A percentile compares a stretch with the other conserved stretches of the same genome.
Evolutionary conservation across 1,140 invertebrate species (phyloP).

Genomic region (Stegodyphus mimosarum): DNA sequence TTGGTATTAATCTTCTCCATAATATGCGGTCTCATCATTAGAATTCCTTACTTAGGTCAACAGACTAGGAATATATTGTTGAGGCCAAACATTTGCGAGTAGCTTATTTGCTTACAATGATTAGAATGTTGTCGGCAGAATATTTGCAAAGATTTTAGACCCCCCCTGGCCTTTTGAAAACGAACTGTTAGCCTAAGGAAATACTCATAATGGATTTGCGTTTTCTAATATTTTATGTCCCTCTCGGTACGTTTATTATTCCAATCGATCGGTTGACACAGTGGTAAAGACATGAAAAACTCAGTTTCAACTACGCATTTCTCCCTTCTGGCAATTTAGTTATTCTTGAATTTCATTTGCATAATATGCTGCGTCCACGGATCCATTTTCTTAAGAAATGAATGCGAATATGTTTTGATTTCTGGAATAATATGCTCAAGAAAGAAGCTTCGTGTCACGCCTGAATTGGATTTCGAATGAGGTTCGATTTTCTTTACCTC

Average conservation of each 20-base stretch:
- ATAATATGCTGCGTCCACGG: slow-evolving; percentile 26
- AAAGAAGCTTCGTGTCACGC: not conserved
- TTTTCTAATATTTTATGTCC: slow-evolving; percentile 37
- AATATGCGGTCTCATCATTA: slow-evolving; percentile 46
- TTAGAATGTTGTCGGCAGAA: slow-evolving; percentile 52
- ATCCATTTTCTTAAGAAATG: slow-evolving; percentile 15
- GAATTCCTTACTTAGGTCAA: slow-evolving; percentile 41
- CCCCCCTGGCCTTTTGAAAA: slow-evolving; percentile 25
- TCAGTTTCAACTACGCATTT: slow-evolving; percentile 41
- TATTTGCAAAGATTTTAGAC: slow-evolving; percentile 43
- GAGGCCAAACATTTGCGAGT: slow-evolving; percentile 34
- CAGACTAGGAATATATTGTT: slow-evolving; percentile 34
- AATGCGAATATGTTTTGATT: not conserved
- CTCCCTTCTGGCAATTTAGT: slow-evolving; percentile 48
- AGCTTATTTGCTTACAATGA: slow-evolving; percentile 55
- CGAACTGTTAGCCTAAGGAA: slow-evolving; percentile 6
- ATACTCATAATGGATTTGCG: slow-evolving; percentile 34
- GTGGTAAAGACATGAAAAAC: slow-evolving; percentile 55
- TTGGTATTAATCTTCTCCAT: slow-evolving; percentile 43
- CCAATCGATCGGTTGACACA: slow-evolving; percentile 53
- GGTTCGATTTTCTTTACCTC: no score
- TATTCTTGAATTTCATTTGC: slow-evolving; percentile 51
- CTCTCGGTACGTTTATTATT: slow-evolving; percentile 8
- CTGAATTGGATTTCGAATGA: no score
- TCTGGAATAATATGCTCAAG: not conserved